phyloP scores from a whole-genome alignment of 64 coral and sea anemone species.

The Porites lutea region DNA sequence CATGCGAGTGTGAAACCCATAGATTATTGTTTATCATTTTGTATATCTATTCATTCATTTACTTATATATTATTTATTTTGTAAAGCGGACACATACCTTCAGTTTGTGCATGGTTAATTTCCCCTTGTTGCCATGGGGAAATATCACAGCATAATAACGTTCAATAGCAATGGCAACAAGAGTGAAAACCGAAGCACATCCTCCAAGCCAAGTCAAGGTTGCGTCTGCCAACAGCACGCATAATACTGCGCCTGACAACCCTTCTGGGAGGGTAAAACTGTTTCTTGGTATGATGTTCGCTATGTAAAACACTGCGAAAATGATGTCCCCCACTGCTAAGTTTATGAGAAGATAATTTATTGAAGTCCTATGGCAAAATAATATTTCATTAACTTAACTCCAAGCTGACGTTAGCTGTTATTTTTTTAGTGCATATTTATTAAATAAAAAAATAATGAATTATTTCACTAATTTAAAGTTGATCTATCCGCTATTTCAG shows the following conservation, averaged over 20 bases:
- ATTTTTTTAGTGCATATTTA: too few relatives aligned
- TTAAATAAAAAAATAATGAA: too few relatives aligned
- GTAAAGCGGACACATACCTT: background rate
- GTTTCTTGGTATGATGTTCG: background rate
- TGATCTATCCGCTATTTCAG: too few relatives aligned
- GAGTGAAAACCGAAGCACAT: background rate
- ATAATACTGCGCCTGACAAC: background rate
- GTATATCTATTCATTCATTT: too few relatives aligned
- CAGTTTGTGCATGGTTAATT: background rate
- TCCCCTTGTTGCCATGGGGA: background rate
- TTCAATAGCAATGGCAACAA: slow-evolving; percentile 10
- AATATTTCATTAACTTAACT: too few relatives aligned
- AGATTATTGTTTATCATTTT: too few relatives aligned
- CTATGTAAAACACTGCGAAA: background rate
- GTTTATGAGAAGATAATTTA: slow-evolving; percentile 6
- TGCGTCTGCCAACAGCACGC: background rate
- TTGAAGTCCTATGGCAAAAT: background rate
- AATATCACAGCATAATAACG: background rate
- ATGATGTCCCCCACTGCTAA: background rate
- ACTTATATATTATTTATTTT: too few relatives aligned
- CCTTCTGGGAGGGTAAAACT: background rate
- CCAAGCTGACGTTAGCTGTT: too few relatives aligned
- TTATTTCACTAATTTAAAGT: too few relatives aligned
- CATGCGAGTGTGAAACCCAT: too few relatives aligned
- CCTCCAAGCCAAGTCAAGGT: background rate